Evolutionary conservation across 2,113 vertebrate genomes (phyloP).

Genomic region (Ptyas mucosa): DNA sequence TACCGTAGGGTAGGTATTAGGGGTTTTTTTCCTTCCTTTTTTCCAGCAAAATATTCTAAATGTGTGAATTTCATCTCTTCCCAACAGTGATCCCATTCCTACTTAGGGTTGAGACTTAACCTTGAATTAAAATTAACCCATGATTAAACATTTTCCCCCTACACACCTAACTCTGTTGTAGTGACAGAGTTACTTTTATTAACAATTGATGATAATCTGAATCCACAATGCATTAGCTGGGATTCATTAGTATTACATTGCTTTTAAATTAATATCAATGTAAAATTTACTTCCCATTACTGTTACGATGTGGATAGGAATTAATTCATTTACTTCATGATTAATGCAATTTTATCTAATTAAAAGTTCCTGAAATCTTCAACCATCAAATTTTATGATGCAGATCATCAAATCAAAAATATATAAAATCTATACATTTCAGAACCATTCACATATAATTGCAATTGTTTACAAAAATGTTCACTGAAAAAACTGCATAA

Average conservation of each 20-base stretch:
- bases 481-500: background rate
- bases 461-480: background rate
- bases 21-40: background rate
- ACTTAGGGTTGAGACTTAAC: background rate
- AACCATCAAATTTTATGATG: background rate
- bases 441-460: background rate
- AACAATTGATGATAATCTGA: background rate
- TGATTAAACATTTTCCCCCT: background rate
- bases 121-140: background rate
- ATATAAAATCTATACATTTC: background rate
- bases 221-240: background rate
- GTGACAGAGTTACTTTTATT: no score
- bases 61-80: background rate
- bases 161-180: background rate
- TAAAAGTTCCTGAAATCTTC: background rate
- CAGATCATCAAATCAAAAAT: background rate
- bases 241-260: background rate
- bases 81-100: background rate
- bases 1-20: constrained; percentile 87
- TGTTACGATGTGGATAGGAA: background rate
- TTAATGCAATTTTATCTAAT: background rate
- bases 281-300: background rate
- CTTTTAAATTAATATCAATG: background rate
- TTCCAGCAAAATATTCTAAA: background rate
- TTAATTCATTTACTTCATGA: background rate